A percentile compares a stretch with the other conserved stretches of the same genome.
Conservation (phyloP, 2,113 vertebrate species). For the Apodemus speciosus region DNA sequence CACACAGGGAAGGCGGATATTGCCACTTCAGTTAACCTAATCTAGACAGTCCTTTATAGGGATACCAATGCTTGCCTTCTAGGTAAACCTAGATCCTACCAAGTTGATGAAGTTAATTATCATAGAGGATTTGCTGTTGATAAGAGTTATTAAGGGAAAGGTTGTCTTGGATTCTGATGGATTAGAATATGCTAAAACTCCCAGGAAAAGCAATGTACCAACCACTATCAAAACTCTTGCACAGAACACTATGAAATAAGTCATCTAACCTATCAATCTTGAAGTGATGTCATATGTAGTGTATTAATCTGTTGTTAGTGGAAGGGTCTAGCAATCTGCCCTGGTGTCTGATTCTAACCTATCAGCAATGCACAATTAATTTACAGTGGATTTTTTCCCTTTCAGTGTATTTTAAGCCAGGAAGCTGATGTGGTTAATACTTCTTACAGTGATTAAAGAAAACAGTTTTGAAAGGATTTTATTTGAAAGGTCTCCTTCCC, state of each 20-base stretch:
- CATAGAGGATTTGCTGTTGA: background rate
- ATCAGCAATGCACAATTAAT: background rate
- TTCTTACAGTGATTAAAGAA: slow-evolving; percentile 40
- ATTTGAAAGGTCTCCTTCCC: background rate
- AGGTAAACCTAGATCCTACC: background rate
- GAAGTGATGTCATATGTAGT: background rate
- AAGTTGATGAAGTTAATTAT: no score
- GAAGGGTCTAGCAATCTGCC: background rate
- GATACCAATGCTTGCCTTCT: background rate
- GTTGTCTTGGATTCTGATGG: background rate
- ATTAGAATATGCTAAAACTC: background rate
- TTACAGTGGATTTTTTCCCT: slow-evolving; percentile 46
- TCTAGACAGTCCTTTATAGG: background rate
- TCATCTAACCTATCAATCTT: background rate
- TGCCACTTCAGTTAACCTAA: background rate
- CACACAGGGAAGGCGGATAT: background rate
- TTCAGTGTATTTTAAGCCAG: background rate
- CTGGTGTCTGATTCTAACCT: no score
- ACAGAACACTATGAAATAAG: background rate
- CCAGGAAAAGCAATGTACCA: background rate
- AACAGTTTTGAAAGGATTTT: background rate
- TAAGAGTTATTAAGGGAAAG: background rate
- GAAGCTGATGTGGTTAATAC: background rate
- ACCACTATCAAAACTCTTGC: background rate
- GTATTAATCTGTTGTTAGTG: background rate